These are phyloP conservation scores for Gadopsis bispinosus DNA, from an alignment of 2,797 vertebrate species.

Conservation along the genomic window DNA sequence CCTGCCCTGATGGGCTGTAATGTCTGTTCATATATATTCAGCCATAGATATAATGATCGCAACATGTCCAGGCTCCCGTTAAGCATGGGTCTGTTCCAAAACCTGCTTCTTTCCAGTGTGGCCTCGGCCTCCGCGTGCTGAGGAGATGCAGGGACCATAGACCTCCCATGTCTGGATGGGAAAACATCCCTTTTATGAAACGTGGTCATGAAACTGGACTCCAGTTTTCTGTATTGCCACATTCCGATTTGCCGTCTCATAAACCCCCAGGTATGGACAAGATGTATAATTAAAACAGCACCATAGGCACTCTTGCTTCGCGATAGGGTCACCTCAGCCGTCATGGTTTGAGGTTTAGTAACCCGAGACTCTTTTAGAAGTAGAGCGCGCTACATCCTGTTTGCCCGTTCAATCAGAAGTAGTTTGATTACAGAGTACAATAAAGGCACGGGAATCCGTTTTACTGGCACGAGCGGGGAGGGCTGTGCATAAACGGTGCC, in stretches of 20 bases:
- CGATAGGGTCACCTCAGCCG: neutral
- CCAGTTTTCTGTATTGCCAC: slow-evolving; percentile 14
- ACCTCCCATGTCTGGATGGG: slow-evolving; percentile 36
- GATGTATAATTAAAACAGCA: slow-evolving; percentile 19
- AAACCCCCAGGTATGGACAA: neutral
- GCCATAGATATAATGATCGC: slow-evolving; percentile 50
- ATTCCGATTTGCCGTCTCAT: slow-evolving; percentile 30
- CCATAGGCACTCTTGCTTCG: neutral
- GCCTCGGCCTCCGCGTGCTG: neutral
- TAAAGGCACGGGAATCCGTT: neutral
- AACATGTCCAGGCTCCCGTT: slow-evolving; percentile 43
- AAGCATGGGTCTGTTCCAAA: slow-evolving; percentile 9
- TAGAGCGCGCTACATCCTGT: neutral
- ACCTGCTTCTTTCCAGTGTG: slow-evolving; percentile 9
- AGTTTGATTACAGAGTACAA: neutral
- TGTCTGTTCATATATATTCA: slow-evolving; percentile 10
- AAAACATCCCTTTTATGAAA: slow-evolving; percentile 42
- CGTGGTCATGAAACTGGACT: slow-evolving; percentile 22
- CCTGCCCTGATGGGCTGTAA: slow-evolving; percentile 6
- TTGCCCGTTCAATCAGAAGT: slow-evolving; percentile 1
- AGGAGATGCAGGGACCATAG: slow-evolving; percentile 5
- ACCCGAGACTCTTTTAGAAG: neutral
- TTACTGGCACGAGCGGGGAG: neutral
- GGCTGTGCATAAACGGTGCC: neutral
- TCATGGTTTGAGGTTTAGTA: neutral